These are phyloP conservation scores for Megalurothrips usitatus DNA, from an alignment of 2,888 invertebrate species.

Conservation along the genomic window DNA sequence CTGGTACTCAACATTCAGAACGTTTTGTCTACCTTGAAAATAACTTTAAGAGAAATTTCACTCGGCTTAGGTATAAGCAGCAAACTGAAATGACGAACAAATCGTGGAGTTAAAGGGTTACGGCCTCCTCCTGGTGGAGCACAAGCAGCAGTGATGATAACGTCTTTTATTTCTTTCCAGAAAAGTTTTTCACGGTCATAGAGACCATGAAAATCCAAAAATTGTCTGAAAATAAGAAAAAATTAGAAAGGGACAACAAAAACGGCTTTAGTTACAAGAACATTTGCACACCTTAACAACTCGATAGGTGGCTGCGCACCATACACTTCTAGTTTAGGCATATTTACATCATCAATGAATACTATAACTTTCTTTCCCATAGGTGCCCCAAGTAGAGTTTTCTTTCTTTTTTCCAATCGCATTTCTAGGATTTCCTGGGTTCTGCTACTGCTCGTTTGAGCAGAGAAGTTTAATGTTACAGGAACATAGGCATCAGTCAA, in stretches of 20 bases:
- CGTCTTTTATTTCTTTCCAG: slow-evolving; percentile 83
- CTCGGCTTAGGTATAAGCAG: slow-evolving; percentile 77
- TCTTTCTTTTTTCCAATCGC: slow-evolving; percentile 77
- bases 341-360: slow-evolving; percentile 88
- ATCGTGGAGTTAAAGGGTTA: slow-evolving; percentile 76
- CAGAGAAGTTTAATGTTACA: slow-evolving; percentile 80
- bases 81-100: slow-evolving; percentile 84
- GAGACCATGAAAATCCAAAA: slow-evolving; percentile 71
- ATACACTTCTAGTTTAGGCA: slow-evolving; percentile 81
- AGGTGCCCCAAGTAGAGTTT: slow-evolving; percentile 75
- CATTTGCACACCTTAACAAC: slow-evolving; percentile 60
- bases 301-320: slow-evolving; percentile 92
- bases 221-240: slow-evolving; percentile 54
- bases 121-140: slow-evolving; percentile 89
- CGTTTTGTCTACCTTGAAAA: slow-evolving; percentile 58
- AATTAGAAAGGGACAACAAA: neutral
- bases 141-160: slow-evolving; percentile 77
- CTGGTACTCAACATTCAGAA: neutral
- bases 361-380: slow-evolving; percentile 75
- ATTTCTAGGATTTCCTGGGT: slow-evolving; percentile 81
- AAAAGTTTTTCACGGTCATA: slow-evolving; percentile 84
- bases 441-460: slow-evolving; percentile 79
- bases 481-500: slow-evolving; percentile 62
- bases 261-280: neutral
- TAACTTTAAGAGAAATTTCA: slow-evolving; percentile 68